Evolutionary conservation across 64 coral and sea anemone species (phyloP), one percentile per base, ranked within the genome.

Genomic region (Dendronephthya gigantea): DNA sequence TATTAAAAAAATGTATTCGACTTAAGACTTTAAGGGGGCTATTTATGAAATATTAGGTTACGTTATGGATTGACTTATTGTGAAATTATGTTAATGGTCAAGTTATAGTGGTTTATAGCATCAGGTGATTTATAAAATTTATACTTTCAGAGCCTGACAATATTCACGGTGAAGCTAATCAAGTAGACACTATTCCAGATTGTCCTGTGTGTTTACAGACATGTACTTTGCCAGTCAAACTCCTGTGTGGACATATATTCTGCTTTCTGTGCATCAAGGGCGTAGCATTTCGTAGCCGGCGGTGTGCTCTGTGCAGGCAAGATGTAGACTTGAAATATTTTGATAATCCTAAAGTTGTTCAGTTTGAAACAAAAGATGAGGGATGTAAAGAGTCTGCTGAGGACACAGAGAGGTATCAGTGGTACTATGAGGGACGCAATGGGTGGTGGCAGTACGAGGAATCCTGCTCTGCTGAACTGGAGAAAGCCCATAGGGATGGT

Each of bases 201-300:
- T 98, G 95, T 35, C 87, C 95, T 38, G 95, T 98, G 1, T 98
- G 95, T 87, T 82, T 98, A 84, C 95, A 98, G 14, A 84, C 85
- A 23, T 72, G 86, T 82, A 89, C 86, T 35, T 98, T 93, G 58
- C 95, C 95, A 1, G 95, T 98, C 1, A 88, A 93, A 79, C 90
- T 98, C 51, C 89, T 90, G 14, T 98, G 95, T 55, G 92, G 95
- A 14, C 95, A 98, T 76, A 93, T 98, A 23, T 98, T 98, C 55
- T 98, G 95, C 69, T 98, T 93, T 90, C 84, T 98, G 19, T 98
- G 95, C 83, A 98, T 98, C 58, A 98, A 98, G 93, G 95, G 95
- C 79, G 95, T 98, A 40, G 90, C 90, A 68, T 83, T 98, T 76
- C 89, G 95, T 29, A 90, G 95, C 55, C 82, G 90, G 89, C 91